Evolutionary conservation across 2,888 invertebrate species (phyloP).

Genomic region (Polydrusus tereticollis): DNA sequence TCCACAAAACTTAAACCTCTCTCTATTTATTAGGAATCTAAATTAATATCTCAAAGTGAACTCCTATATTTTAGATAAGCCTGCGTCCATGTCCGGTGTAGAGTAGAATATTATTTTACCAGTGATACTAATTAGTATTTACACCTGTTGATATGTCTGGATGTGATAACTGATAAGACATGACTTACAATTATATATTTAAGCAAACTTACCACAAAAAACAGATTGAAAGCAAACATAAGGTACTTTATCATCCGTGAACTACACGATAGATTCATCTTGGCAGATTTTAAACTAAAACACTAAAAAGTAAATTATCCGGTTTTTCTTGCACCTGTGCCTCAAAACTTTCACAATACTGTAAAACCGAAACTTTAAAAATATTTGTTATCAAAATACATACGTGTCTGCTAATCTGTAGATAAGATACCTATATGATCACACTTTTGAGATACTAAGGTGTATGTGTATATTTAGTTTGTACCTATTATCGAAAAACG

Average conservation of each 20-base stretch:
- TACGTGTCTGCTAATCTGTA: constrained; percentile 9
- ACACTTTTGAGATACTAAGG: background rate
- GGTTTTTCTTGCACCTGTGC: background rate
- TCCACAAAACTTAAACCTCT: no score
- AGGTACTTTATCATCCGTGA: constrained; percentile 83
- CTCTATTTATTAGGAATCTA: no score
- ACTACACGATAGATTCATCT: constrained; percentile 61
- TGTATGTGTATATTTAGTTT: background rate
- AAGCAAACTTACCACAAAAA: constrained; percentile 84
- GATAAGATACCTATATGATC: constrained; percentile 24
- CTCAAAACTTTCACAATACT: constrained; percentile 2
- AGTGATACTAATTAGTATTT: no score
- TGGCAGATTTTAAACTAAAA: constrained; percentile 29
- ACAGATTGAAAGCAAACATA: constrained; percentile 86
- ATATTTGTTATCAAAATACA: background rate
- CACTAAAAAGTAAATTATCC: background rate
- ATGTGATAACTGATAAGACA: background rate
- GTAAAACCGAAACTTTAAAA: background rate
- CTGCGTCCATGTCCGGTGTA: no score
- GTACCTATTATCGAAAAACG: background rate
- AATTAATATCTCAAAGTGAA: no score
- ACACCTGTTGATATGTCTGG: constrained; percentile 8
- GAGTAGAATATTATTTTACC: no score
- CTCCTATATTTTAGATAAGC: no score
- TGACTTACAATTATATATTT: background rate